Conservation (phyloP, 1,140 invertebrate species). For the Lepidurus arcticus region DNA sequence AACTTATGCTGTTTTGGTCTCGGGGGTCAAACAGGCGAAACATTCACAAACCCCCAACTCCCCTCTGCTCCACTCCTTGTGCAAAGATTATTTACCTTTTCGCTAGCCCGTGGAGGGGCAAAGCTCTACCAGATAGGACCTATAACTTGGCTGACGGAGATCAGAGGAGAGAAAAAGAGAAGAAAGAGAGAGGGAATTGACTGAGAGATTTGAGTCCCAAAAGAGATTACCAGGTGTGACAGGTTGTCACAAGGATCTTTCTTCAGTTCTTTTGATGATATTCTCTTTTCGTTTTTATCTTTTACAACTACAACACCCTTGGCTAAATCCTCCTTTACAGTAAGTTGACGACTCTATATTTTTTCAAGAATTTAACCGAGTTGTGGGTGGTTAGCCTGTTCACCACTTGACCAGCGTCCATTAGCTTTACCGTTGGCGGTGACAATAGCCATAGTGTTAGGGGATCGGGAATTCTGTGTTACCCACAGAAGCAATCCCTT, state of each 20-base stretch:
- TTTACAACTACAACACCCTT: background rate
- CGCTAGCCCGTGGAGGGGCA: background rate
- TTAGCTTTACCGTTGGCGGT: background rate
- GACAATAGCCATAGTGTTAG: background rate
- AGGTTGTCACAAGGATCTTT: conserved; percentile 12
- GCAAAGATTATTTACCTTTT: background rate
- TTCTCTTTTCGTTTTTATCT: background rate
- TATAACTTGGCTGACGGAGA: conserved; percentile 9
- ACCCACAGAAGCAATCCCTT: background rate
- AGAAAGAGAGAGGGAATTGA: background rate
- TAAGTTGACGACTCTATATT: conserved; percentile 1
- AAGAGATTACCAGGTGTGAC: conserved; percentile 18
- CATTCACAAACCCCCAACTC: background rate
- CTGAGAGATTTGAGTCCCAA: background rate
- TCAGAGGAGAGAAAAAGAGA: background rate
- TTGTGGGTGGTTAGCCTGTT: background rate
- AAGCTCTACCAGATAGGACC: background rate
- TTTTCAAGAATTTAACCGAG: conserved; percentile 4
- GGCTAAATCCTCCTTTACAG: conserved; percentile 11
- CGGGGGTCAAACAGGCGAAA: conserved; percentile 12
- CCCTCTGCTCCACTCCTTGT: background rate
- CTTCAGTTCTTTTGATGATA: conserved; percentile 14
- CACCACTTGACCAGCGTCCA: conserved; percentile 12
- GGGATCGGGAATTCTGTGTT: background rate
- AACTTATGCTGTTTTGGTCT: conserved; percentile 22